Percentiles rank a stretch among this genome's conserved stretches.
Evolutionary conservation across 92 coral and sea anemone genomes (phyloP).

Genomic region (Porites rus): DNA sequence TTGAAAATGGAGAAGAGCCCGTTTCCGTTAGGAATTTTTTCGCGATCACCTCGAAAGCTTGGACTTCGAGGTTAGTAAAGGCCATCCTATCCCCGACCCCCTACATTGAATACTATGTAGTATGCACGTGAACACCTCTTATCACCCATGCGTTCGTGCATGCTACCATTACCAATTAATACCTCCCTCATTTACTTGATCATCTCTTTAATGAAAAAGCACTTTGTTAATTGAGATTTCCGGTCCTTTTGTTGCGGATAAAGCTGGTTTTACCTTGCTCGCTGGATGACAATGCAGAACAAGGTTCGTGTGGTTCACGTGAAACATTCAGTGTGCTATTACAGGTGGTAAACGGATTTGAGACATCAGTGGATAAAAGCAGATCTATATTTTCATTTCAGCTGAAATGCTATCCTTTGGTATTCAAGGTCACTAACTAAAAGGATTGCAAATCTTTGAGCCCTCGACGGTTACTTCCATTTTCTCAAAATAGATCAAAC

Average conservation of each 20-base stretch:
- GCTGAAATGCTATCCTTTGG: background rate
- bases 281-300: background rate
- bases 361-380: too few relatives aligned
- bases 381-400: too few relatives aligned
- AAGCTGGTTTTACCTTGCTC: background rate
- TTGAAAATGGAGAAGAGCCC: too few relatives aligned
- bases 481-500: background rate
- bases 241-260: background rate
- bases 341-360: background rate
- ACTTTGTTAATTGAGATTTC: slow-evolving; percentile 7
- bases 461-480: background rate
- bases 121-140: slow-evolving; percentile 13
- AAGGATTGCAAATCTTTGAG: background rate
- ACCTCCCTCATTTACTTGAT: background rate
- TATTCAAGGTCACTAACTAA: background rate
- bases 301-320: slow-evolving; percentile 3
- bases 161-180: background rate
- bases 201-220: background rate
- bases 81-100: background rate
- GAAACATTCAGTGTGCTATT: background rate
- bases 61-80: slow-evolving; percentile 25
- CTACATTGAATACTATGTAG: background rate
- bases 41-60: background rate
- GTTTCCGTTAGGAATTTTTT: background rate
- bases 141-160: background rate